Base-by-base conservation (phyloP, 2,113 vertebrate species). In the Cryptotis parvus region DNA sequence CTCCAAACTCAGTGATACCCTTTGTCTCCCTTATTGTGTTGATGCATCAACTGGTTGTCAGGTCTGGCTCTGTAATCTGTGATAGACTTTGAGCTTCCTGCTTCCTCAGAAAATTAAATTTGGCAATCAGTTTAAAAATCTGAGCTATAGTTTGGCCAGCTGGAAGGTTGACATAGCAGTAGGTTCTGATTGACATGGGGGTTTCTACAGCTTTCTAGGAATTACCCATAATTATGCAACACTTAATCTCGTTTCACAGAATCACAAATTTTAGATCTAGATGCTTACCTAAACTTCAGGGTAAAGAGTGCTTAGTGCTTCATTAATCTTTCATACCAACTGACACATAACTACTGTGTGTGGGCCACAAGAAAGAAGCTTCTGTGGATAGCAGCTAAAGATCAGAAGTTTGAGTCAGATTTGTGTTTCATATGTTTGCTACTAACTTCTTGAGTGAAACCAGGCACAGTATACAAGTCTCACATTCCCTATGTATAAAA, bases 71-170 rank as follows among this genome's bases (percentile, higher is more conserved):
- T 95, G 75, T 94, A 90, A 96, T 93, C 93, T 94, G 81, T 96
- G 96, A 95, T 6, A 97, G 89, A 95, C 90, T 94, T 91, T 89
- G 79, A 87, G 72, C 86, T 94, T 95, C 83, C 91, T 74, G 49
- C 91, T 93, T 96, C 90, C 61, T 72, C 92, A 63, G 77, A 73
- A 81, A 96, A 97, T 97, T 97, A 95, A 94, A 92, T 96, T 96
- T 96, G 97, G 95, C 96, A 81, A 70, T 97, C 97, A 97, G 96
- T 94, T 97, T 98, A 96, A 93, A 97, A 91, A 95, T 97, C 93
- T 93, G 75, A 85, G 91, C 75, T 97, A 91, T 24, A 33, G 16
- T 92, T 93, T 92, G 93, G 87, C 49, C 77, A 96, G 77, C 43
- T 35, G 66, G 75, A 94, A 92, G 31, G 74, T 24, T 92, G 89